Base-by-base conservation (phyloP, 2,797 vertebrate genomes). In the Ptychobarbus kaznakovi region DNA sequence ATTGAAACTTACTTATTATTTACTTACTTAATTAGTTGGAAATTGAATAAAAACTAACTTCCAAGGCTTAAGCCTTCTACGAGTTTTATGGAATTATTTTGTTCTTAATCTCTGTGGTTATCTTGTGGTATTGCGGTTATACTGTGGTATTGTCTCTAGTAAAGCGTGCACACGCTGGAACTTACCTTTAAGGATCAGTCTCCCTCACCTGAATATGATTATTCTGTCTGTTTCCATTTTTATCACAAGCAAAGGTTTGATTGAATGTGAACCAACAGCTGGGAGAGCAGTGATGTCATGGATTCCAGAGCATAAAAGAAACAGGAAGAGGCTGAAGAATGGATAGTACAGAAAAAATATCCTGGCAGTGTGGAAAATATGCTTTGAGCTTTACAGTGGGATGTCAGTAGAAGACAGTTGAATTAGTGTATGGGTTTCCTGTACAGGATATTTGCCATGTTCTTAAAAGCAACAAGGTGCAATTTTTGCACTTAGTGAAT, bases 181-280 rank as follows among this genome's bases (percentile, higher is more conserved):
- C 79, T 69, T 74, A 82, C 32, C 58, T 85, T 78, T 82, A 28
- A 63, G 66, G 44, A 28, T 82, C 44, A n/a, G 44, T 15, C 38
- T 82, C 61, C 79, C 28, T 53, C 49, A 40, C 53, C 42, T 56
- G 35, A 72, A 87, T 82, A 85, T 80, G 79, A 82, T 85, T 86
- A 66, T 75, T 46, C 82, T 80, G 61, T 65, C 82, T 49, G 78
- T 53, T 86, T 78, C 69, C 70, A 28, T 66, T 87, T 84, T 74
- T 86, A 63, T 63, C 73, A 81, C 28, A 25, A 51, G 66, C 56
- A 46, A 56, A 78, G 1, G 80, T 83, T 81, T 85, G 80, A 83
- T 58, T 83, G 80, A 81, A 87, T 81, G 72, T 70, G 80, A 83
- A 77, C 65, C 80, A n/a, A 42, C 79, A 82, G 85, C 84, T 11